Percentiles rank a stretch among this genome's conserved stretches.
Evolutionary conservation across 2,888 invertebrate genomes (phyloP).

Genomic region (Brachyopa scutellaris): DNA sequence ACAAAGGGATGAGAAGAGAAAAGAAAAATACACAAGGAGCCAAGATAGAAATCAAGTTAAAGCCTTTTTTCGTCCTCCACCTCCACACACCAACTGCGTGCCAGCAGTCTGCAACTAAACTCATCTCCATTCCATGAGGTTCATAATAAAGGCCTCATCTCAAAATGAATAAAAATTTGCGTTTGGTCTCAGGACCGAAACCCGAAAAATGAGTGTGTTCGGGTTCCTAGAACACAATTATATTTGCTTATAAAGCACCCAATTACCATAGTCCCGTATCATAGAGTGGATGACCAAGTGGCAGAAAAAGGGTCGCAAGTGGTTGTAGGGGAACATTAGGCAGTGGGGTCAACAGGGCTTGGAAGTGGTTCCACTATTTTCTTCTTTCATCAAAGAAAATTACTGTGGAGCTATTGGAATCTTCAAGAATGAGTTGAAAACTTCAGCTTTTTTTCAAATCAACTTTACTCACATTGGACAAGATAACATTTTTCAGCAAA

Average conservation of each 20-base stretch:
- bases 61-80: slow-evolving; percentile 51
- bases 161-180: slow-evolving; percentile 51
- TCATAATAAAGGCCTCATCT: slow-evolving; percentile 48
- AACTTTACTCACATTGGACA: no score
- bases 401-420: no score
- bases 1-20: not conserved
- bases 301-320: not conserved
- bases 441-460: no score
- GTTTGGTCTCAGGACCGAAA: slow-evolving; percentile 35
- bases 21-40: slow-evolving; percentile 24
- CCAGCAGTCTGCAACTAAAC: slow-evolving; percentile 6
- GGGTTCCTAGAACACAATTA: slow-evolving; percentile 64
- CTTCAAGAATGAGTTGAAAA: no score
- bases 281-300: slow-evolving; percentile 26
- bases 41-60: slow-evolving; percentile 67
- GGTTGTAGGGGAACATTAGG: not conserved
- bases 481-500: no score
- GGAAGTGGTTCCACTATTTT: no score
- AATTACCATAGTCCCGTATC: slow-evolving; percentile 57
- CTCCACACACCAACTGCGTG: not conserved
- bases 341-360: slow-evolving; percentile 32
- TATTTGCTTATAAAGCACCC: slow-evolving; percentile 68
- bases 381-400: no score
- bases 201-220: slow-evolving; percentile 50
- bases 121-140: slow-evolving; percentile 19